Evolutionary conservation across 2,113 vertebrate genomes (phyloP), one percentile per base, ranked within the genome.

Genomic region (Lota lota): DNA sequence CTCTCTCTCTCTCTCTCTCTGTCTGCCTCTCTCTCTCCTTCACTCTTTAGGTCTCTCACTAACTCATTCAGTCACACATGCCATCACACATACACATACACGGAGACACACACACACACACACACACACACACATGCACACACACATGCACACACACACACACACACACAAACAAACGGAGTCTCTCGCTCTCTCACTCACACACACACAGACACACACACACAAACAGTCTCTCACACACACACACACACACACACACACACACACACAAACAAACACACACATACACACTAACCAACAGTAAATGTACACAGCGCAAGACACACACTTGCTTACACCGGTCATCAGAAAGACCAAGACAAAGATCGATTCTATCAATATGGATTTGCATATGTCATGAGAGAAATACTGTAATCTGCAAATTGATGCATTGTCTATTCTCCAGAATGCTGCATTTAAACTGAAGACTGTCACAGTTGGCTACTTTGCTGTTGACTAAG

Each of bases 341-440:
- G 74, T 79, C 71, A 79, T 78, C 20, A 77, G 1, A 19, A 12
- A 21, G n/a, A 12, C 69, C 71, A 68, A 28, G 64, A 64, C 68
- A 20, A 17, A 47, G 47, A 85, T 76, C 68, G 65, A 58, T 68
- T 61, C 66, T 71, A 74, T 71, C 73, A 20, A 57, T 50, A 47
- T 14, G 10, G 36, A 33, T 56, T 68, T 61, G 28, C 67, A 75
- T 64, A 36, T 51, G 33, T 78, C 71, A 76, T 4, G 12, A 22
- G 63, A 77, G 69, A 66, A 75, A 74, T 69, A 54, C 69, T 22
- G 20, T 56, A 64, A 80, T 80, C n/a, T 5, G 33, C 74, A 67
- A 70, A 79, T 36, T 71, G 68, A 78, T 69, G 56, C 50, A 67
- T 61, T 60, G 70, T 5, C n/a, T 70, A 19, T 58, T 28, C 28